Evolutionary conservation across 2,113 vertebrate species (phyloP), one percentile per base, ranked within the genome.

Genomic region (Mystacornis crossleyi): DNA sequence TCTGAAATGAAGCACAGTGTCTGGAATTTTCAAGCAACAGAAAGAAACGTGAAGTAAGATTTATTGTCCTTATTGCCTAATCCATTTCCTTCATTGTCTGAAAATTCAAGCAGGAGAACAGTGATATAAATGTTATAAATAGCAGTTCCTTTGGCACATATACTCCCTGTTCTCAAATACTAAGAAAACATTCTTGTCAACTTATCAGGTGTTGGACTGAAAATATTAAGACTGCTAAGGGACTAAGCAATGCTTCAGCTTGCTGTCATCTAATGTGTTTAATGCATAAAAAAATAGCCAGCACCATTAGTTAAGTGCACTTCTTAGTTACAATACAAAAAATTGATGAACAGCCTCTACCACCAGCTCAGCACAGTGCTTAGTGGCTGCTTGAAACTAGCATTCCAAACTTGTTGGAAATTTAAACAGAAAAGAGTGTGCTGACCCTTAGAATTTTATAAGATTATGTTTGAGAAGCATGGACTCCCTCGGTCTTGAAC

Each of bases 261-360:
- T 92, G 64, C 80, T 95, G 33, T 84, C 58, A 69, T 50, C 51
- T 91, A 12, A 11, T 70, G 50, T 90, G 65, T 73, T 90, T 75
- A 71, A 91, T 57, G 85, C 69, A 93, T 69, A 60, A 92, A 93
- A 97, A 89, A 93, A 79, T 42, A 95, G 55, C 87, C 82, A 87
- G 55, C 55, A 62, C 80, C 87, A 45, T 97, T 96, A 95, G 82
- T 89, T 96, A 96, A 97, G 55, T 96, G 81, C 25, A 89, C 93
- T 62, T 89, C 90, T 91, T 33, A 28, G 90, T 81, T 88, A 80
- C 80, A 91, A 77, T 66, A 81, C 92, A 91, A 98, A 96, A 97
- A 95, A 96, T 84, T 97, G 58, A 96, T 86, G 47, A 95, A 38
- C 47, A 60, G 20, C 33, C 47, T 90, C 93, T 89, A 70, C 78